Evolutionary conservation across 1,140 invertebrate genomes (phyloP).

Genomic region (Conus ventricosus): DNA sequence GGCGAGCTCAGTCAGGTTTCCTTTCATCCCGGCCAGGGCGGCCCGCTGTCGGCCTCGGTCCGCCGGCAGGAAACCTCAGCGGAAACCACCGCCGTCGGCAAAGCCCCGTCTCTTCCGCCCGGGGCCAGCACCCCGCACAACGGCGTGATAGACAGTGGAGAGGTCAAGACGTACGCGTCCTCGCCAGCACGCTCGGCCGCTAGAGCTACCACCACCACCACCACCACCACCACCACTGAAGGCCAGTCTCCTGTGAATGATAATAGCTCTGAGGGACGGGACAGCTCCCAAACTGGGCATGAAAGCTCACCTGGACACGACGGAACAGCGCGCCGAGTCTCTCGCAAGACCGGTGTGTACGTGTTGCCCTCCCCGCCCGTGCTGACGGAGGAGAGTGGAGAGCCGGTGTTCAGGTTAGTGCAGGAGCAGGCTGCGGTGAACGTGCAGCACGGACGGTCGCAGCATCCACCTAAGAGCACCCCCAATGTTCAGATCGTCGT

Average conservation of each 20-base stretch:
- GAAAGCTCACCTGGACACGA: not conserved
- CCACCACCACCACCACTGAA: not conserved
- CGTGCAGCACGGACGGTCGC: not conserved
- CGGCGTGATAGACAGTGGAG: not conserved
- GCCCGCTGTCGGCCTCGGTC: not conserved
- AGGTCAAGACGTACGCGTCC: not conserved
- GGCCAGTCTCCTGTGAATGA: not conserved
- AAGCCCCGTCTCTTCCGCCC: not conserved
- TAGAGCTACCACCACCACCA: not conserved
- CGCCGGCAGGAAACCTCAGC: not conserved
- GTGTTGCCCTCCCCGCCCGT: not conserved
- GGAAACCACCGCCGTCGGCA: not conserved
- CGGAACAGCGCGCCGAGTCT: not conserved
- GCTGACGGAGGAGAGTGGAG: not conserved
- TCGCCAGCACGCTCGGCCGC: not conserved
- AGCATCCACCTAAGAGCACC: no score
- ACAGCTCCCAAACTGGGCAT: no score
- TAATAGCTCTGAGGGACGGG: no score
- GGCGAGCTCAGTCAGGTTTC: not conserved
- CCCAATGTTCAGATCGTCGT: not conserved
- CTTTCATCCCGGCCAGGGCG: not conserved
- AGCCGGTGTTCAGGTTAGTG: not conserved
- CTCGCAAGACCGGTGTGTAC: slow-evolving; percentile 1
- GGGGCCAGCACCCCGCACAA: not conserved
- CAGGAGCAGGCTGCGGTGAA: not conserved